Evolutionary conservation across 2,888 invertebrate genomes (phyloP), one percentile per base, ranked within the genome.

Genomic region (Orthosia gracilis): DNA sequence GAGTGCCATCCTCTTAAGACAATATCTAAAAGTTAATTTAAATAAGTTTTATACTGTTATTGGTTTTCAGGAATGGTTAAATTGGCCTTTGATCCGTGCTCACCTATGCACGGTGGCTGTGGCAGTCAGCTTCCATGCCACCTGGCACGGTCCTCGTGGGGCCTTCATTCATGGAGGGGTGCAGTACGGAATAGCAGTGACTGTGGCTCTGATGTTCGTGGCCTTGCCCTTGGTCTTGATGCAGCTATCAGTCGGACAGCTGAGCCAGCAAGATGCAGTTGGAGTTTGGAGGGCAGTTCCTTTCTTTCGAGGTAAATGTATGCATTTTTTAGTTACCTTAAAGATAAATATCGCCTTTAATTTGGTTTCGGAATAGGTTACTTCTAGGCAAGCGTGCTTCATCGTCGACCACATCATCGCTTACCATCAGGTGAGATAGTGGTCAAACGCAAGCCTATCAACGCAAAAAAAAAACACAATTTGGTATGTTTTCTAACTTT

Each of bases 261-360:
- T 97, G 72, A 97, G 97, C 73, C 97, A 97, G 89, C 97, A 97
- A 86, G 97, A 97, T 47, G 96, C 97, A 26, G 97, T 97, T 9
- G 97, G 97, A 64, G 94, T 97, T 26, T 97, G 97, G 97, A 95
- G 97, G 81, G 97, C 97, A 1, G 97, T 97, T 55, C 97, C 97
- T 1, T 96, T 97, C 87, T 97, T 97, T 88, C 97, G 95, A 97
- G 97, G 97, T 97, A 45, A 3, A 5, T 23, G 52, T 15, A 23
- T 23, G 52, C 23, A 55, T 13, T 13, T 2, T 21, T 55, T 40
- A 40, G 40, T 1, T 40, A 31, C 31, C 31, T 7, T 31, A 31
- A 31, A 31, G 5, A 31, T 26, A 31, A 31, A 31, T 31, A 7
- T 31, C 31, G 31, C 31, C 31, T 31, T 7, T 9, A 9, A 40